Percentiles rank a stretch among this genome's conserved stretches.
These are phyloP conservation scores for Pogonocichla stellata DNA, from an alignment of 2,113 vertebrate genomes.

Conservation along the genomic window DNA sequence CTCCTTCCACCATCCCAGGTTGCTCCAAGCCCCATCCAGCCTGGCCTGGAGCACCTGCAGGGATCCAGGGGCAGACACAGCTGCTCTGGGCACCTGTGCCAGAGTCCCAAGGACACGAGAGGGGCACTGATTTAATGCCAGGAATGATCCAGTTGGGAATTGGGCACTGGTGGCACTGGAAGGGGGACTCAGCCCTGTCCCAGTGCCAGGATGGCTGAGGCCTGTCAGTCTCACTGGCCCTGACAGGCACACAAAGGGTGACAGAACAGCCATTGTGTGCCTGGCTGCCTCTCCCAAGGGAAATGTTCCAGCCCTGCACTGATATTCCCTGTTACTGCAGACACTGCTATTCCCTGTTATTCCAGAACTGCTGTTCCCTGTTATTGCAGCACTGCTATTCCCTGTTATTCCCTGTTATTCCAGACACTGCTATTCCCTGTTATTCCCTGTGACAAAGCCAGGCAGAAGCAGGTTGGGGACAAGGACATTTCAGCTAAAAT, in stretches of 20 bases:
- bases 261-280: neutral
- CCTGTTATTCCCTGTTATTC: neutral
- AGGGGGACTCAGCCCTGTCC: fast-evolving
- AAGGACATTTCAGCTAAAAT: neutral
- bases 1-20: neutral
- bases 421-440: neutral
- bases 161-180: neutral
- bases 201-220: neutral
- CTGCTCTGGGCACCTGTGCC: neutral
- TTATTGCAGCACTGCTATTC: too few relatives aligned
- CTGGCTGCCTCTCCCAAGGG: neutral
- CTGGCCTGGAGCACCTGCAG: neutral
- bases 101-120: neutral
- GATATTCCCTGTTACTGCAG: neutral
- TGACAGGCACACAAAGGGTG: neutral
- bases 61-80: neutral
- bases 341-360: neutral
- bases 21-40: neutral
- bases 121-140: fast-evolving
- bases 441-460: neutral
- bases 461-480: neutral
- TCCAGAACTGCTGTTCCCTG: neutral
- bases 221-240: neutral
- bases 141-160: neutral
- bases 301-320: neutral